These are phyloP conservation scores for Syngnathus acus DNA, from an alignment of 2,797 vertebrate species.

Conservation along the genomic window DNA sequence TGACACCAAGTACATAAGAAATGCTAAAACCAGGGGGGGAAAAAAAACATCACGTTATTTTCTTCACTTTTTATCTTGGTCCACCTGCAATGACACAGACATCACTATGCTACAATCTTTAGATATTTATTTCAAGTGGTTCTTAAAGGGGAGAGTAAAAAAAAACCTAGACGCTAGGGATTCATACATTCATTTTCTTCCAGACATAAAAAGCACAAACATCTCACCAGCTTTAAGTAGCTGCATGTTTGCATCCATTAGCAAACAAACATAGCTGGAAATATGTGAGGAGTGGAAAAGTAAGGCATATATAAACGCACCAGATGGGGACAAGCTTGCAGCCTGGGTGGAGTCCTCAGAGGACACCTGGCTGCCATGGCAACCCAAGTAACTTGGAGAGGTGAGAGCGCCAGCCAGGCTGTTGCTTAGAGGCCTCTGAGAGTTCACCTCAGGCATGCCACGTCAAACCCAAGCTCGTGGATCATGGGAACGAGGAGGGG, in stretches of 20 bases:
- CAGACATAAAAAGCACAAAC: slow-evolving; percentile 13
- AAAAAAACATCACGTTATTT: slow-evolving; percentile 43
- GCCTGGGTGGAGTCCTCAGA: slow-evolving; percentile 55
- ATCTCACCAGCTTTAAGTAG: slow-evolving; percentile 35
- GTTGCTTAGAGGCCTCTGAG: slow-evolving; percentile 57
- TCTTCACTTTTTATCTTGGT: slow-evolving; percentile 58
- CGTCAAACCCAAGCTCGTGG: slow-evolving; percentile 20
- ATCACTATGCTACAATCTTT: slow-evolving; percentile 52
- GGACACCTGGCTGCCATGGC: slow-evolving; percentile 69
- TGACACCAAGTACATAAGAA: slow-evolving; percentile 70
- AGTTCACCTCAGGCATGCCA: slow-evolving; percentile 53
- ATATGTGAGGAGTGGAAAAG: slow-evolving; percentile 29
- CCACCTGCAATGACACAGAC: slow-evolving; percentile 42
- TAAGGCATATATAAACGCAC: slow-evolving; percentile 65
- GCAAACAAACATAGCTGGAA: slow-evolving; percentile 33
- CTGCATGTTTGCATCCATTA: slow-evolving; percentile 22
- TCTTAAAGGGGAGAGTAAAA: slow-evolving; percentile 20
- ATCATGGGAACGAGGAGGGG: slow-evolving; percentile 53
- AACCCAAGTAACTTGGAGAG: slow-evolving; percentile 48
- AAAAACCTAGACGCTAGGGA: slow-evolving; percentile 23
- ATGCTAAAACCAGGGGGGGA: slow-evolving; percentile 51
- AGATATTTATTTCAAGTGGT: slow-evolving; percentile 46
- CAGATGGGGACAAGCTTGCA: slow-evolving; percentile 60
- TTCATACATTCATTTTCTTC: slow-evolving; percentile 63
- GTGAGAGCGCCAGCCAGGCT: slow-evolving; percentile 32